Evolutionary conservation across 2,797 vertebrate species (phyloP), one percentile per base, ranked within the genome.

Genomic region (Rhinogobio ventralis): DNA sequence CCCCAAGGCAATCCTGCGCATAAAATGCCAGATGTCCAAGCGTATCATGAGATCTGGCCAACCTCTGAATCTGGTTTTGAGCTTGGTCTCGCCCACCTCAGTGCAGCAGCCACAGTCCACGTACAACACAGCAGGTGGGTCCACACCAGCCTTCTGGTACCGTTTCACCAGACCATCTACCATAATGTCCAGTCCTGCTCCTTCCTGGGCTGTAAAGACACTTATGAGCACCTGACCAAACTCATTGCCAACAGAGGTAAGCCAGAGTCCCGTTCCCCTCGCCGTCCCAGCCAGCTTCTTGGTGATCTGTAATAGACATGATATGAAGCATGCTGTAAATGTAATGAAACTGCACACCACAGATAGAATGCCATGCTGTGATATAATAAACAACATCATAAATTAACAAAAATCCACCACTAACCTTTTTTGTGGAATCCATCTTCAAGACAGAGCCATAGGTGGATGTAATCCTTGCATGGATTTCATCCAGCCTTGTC

Each of bases 21-120:
- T n/a, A n/a, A n/a, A n/a, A n/a, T n/a, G n/a, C n/a, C n/a, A n/a
- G n/a, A n/a, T n/a, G 46, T 85, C 85, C 15, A 85, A 76, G 20
- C 66, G 15, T 6, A 83, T 33, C 6, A 17, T 3, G 2, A 85
- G 51, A 20, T 73, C 67, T 36, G 23, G 42, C 73, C 85, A 83
- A 9, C 14, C 60, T 28, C 85, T 57, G 64, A 86, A 67, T 28
- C 42, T 79, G 28, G 42, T 30, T 72, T 82, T 55, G 28, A 89
- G 42, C 49, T 89, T 87, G 3, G 71, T 81, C 30, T 83, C 57
- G 2, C 33, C 85, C 6, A 8, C 36, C 11, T 83, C 69, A 10
- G 23, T 53, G 60, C 86, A 86, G 79, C 88, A 88, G 13, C 64
- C 74, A 83, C 86, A 86, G 74, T 88, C 81, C 33, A 87, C 53